Percentiles rank a stretch among this genome's conserved stretches.
Conservation (phyloP, 2,888 invertebrate genomes). For the Sclerodermus sp. region DNA sequence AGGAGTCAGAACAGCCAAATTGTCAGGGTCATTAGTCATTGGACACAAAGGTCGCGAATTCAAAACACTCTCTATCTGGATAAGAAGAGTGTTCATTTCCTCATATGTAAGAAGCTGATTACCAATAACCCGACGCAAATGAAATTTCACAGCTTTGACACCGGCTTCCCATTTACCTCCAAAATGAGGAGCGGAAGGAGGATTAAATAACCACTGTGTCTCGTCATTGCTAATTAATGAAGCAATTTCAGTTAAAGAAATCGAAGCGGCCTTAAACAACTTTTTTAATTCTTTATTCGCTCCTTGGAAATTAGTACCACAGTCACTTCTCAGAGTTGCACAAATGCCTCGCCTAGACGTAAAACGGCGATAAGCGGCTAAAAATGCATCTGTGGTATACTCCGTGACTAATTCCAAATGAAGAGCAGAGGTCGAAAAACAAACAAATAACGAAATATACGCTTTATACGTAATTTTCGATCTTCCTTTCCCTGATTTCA, state of each 20-base stretch:
- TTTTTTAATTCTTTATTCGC: background rate
- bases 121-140: background rate
- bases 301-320: background rate
- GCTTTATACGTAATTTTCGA: background rate
- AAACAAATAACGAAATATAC: too few species aligned
- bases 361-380: background rate
- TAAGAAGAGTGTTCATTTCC: background rate
- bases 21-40: background rate
- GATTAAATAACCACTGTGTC: background rate
- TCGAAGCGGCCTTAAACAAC: background rate
- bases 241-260: background rate
- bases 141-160: background rate
- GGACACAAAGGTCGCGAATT: background rate
- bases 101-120: background rate
- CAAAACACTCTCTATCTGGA: background rate
- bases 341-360: background rate
- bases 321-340: background rate
- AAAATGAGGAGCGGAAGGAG: background rate
- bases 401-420: background rate
- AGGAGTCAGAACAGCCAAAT: too few species aligned
- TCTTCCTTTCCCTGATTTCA: background rate
- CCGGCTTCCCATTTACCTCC: background rate
- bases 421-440: background rate
- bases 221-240: background rate
- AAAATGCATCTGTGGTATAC: too few species aligned